phyloP scores from a whole-genome alignment of 2,888 invertebrate species.

The Elgonia sp. region DNA sequence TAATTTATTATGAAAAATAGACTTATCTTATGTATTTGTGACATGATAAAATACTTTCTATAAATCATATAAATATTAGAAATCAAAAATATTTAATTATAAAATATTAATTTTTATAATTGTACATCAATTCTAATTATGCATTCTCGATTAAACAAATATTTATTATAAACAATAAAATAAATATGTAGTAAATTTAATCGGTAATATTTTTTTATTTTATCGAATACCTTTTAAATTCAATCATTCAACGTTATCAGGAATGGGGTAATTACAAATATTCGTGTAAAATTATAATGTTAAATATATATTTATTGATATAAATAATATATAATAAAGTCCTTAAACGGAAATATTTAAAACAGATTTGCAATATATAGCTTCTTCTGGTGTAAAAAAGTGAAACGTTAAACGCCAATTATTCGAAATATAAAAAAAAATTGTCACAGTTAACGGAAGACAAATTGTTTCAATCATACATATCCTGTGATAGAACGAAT shows the following conservation, averaged over 20 bases:
- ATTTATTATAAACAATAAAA: neutral
- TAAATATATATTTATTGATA: neutral
- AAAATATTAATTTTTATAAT: too few species aligned
- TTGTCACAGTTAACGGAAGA: neutral
- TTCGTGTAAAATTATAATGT: neutral
- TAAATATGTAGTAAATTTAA: neutral
- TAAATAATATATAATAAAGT: neutral
- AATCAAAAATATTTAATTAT: too few species aligned
- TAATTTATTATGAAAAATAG: neutral
- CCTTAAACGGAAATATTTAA: neutral
- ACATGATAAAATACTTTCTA: too few species aligned
- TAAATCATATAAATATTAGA: too few species aligned
- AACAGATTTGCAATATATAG: neutral
- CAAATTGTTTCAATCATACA: neutral
- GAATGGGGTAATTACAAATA: slow-evolving; percentile 6
- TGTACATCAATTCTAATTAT: too few species aligned
- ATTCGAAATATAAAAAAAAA: slow-evolving; percentile 21
- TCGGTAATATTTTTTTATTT: neutral
- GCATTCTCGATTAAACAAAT: neutral
- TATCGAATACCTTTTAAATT: neutral
- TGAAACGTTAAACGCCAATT: neutral
- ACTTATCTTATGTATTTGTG: neutral
- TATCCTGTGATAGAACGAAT: neutral
- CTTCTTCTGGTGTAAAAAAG: neutral
- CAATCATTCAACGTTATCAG: neutral